Evolutionary conservation across 2,888 invertebrate genomes (phyloP).

Genomic region (Villa cingulata): DNA sequence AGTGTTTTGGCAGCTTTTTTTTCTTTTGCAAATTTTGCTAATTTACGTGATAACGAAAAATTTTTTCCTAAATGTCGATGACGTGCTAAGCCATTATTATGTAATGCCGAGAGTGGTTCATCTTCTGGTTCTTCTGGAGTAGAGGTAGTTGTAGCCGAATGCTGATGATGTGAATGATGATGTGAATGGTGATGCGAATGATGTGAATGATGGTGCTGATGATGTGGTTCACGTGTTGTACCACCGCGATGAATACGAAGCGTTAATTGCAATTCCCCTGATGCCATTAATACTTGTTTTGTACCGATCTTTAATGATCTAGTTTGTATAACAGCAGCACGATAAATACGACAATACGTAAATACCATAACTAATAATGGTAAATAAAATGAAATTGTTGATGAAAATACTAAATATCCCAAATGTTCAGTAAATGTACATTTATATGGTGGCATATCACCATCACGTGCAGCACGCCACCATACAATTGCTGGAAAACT

Average conservation of each 20-base stretch:
- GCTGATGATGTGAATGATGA: conserved; percentile 29
- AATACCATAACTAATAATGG: conserved; percentile 96
- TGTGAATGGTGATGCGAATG: conserved; percentile 11
- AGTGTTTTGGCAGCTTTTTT: conserved; percentile 96
- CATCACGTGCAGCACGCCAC: conserved; percentile 81
- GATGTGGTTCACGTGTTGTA: conserved; percentile 46
- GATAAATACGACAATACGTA: conserved; percentile 91
- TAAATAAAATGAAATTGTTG: conserved; percentile 93
- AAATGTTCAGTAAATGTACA: conserved; percentile 95
- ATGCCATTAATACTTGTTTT: conserved; percentile 74
- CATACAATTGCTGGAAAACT: conserved; percentile 96
- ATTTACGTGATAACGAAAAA: conserved; percentile 81
- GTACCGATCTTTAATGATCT: conserved; percentile 80
- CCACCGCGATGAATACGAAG: conserved; percentile 89
- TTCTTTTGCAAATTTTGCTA: conserved; percentile 92
- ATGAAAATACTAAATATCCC: conserved; percentile 93
- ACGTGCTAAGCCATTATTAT: conserved; percentile 62
- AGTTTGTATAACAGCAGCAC: conserved; percentile 86
- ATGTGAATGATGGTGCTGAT: conserved; percentile 6
- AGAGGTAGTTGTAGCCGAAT: conserved; percentile 40
- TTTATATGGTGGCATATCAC: conserved; percentile 66
- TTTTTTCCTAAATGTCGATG: conserved; percentile 67
- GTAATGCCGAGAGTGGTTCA: conserved; percentile 61
- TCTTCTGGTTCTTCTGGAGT: conserved; percentile 51
- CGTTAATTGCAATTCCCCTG: conserved; percentile 76